Evolutionary conservation across 1,140 invertebrate genomes (phyloP).

Genomic region (Drosophila neocordata): DNA sequence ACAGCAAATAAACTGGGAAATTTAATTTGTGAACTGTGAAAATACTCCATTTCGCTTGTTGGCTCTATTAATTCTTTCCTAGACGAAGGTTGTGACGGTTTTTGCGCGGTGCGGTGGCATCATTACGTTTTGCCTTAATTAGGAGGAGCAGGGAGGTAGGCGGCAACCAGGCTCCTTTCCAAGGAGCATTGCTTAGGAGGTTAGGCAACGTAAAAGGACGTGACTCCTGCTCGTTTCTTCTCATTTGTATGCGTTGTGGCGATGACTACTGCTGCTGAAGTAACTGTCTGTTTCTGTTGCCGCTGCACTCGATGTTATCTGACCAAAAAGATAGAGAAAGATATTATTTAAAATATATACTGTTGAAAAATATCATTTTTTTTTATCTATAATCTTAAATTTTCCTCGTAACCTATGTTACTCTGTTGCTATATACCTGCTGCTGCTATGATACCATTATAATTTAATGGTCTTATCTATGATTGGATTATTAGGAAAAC

Average conservation of each 20-base stretch:
- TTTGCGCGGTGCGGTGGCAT: not conserved
- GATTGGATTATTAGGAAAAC: too few relatives aligned
- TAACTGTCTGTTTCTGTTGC: not conserved
- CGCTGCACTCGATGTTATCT: constrained; percentile 29
- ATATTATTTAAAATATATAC: constrained; percentile 20
- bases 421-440: too few relatives aligned
- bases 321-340: constrained; percentile 24
- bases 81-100: constrained; percentile 10
- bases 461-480: not conserved
- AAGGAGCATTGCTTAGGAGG: not conserved
- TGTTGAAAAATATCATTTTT: not conserved
- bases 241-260: constrained; percentile 46
- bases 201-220: not conserved
- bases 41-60: constrained; percentile 41
- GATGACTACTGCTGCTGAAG: not conserved
- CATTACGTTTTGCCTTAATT: constrained; percentile 54
- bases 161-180: not conserved
- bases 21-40: constrained; percentile 62
- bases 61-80: constrained; percentile 56
- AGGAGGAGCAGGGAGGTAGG: constrained; percentile 24
- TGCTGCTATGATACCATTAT: not conserved
- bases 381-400: constrained; percentile 16
- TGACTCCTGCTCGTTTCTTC: constrained; percentile 30
- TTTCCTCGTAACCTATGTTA: constrained; percentile 16
- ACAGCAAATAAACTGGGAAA: constrained; percentile 72